A percentile compares a stretch with the other conserved stretches of the same genome.
Evolutionary conservation across 35 echinoderm and acorn worm species (phyloP).

Genomic region (Patiria miniata): DNA sequence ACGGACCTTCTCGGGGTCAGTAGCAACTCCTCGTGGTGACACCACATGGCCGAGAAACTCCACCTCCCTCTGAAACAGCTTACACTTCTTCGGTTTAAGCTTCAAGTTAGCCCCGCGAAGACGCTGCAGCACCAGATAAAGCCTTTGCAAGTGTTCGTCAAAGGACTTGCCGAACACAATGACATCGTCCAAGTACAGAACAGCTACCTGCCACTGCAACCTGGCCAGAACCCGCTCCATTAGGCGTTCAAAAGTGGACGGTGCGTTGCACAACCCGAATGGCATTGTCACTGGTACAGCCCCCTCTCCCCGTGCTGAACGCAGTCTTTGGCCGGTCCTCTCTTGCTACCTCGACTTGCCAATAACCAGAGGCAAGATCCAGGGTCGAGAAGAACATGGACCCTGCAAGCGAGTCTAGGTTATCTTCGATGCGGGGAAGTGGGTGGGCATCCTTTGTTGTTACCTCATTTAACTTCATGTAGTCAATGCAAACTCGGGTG

Average conservation of each 20-base stretch:
- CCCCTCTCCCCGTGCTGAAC: conserved; percentile 41
- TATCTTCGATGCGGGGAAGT: conserved; percentile 57
- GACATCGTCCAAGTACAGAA: too few relatives aligned
- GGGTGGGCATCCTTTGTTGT: conserved; percentile 57
- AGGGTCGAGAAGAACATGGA: conserved; percentile 46
- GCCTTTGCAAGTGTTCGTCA: too few relatives aligned
- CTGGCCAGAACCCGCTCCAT: conserved; percentile 40
- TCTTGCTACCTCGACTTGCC: too few relatives aligned
- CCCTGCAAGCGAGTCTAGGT: conserved; percentile 44
- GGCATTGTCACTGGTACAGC: conserved; percentile 50
- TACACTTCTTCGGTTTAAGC: conserved; percentile 49
- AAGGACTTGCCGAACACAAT: too few relatives aligned
- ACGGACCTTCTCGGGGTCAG: too few relatives aligned
- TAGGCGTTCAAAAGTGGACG: conserved; percentile 33
- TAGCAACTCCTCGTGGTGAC: conserved; percentile 12
- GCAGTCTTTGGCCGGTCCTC: conserved; percentile 58
- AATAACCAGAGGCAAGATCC: too few relatives aligned
- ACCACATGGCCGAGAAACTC: conserved; percentile 58
- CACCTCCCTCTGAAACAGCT: conserved; percentile 18
- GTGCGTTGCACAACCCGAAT: conserved; percentile 51
- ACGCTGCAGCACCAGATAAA: conserved; percentile 30
- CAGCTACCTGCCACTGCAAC: conserved; percentile 46
- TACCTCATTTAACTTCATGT: conserved; percentile 21
- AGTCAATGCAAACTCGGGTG: conserved; percentile 44
- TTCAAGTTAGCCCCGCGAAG: conserved; percentile 29